A percentile compares a stretch with the other conserved stretches of the same genome.
These are phyloP conservation scores for Drosophila oshimai DNA, from an alignment of 1,140 invertebrate species.

Conservation along the genomic window DNA sequence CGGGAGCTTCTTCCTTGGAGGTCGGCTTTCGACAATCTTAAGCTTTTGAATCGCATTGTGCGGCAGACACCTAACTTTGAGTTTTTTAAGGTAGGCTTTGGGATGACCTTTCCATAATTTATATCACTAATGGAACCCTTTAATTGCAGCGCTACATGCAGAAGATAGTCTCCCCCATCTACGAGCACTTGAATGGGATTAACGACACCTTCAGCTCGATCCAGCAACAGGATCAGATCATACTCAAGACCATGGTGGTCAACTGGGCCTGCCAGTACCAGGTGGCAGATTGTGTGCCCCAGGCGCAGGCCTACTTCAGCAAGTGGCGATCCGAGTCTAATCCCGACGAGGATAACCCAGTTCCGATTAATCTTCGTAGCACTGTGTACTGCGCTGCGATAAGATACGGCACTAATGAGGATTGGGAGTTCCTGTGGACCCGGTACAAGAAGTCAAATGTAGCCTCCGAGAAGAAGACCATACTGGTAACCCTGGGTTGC, in stretches of 20 bases:
- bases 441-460: conserved; percentile 87
- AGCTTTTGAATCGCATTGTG: conserved; percentile 84
- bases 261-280: conserved; percentile 85
- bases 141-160: conserved; percentile 84
- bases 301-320: conserved; percentile 85
- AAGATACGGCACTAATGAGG: conserved; percentile 86
- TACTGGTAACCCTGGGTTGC: conserved; percentile 88
- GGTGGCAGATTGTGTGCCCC: conserved; percentile 85
- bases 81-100: conserved; percentile 83
- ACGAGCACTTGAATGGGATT: conserved; percentile 83
- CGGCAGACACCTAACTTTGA: conserved; percentile 83
- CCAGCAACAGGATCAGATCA: conserved; percentile 83
- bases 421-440: conserved; percentile 92
- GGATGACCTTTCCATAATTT: background rate
- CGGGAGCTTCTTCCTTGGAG: conserved; percentile 87
- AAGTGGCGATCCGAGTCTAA: conserved; percentile 84
- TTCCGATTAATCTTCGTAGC: conserved; percentile 88
- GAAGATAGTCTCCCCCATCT: conserved; percentile 85
- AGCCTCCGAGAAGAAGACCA: conserved; percentile 85
- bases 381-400: conserved; percentile 91
- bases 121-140: too few species aligned
- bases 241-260: conserved; percentile 84
- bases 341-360: conserved; percentile 85
- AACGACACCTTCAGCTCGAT: conserved; percentile 78
- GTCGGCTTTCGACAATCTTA: conserved; percentile 85